These are phyloP conservation scores for Pampusana beccarii DNA, from an alignment of 2,113 vertebrate genomes.

Conservation along the genomic window DNA sequence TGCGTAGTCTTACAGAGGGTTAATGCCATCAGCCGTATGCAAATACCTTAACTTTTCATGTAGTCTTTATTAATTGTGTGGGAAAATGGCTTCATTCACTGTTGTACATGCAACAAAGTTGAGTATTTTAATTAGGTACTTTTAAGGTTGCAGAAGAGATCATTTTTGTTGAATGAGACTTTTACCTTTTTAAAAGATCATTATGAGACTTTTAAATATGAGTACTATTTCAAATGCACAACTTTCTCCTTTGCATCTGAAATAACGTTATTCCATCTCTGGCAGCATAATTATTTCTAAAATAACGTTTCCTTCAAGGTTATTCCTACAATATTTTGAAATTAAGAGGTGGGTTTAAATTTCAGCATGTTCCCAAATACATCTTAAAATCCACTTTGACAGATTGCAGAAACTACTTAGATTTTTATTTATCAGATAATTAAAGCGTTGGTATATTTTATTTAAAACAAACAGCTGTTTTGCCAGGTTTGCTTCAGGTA, in stretches of 20 bases:
- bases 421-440: not conserved
- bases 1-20: not conserved
- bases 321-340: not conserved
- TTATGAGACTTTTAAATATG: not conserved
- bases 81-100: not conserved
- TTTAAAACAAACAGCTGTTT: not conserved
- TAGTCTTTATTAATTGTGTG: not conserved
- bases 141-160: not conserved
- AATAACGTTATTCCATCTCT: not conserved
- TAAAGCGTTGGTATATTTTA: not conserved
- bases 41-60: not conserved
- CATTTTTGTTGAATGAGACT: not conserved
- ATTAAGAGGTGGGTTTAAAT: not conserved
- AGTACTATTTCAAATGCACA: not conserved
- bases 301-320: not conserved
- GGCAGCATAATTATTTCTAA: not conserved
- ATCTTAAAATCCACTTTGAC: not conserved
- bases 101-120: not conserved
- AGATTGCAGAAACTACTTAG: not conserved
- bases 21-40: not conserved
- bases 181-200: not conserved
- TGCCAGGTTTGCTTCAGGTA: slow-evolving; percentile 11
- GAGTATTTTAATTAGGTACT: not conserved
- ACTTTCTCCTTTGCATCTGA: not conserved
- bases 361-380: not conserved